Percentiles rank a stretch among this genome's conserved stretches.
These are phyloP conservation scores for Notodonta dromedarius DNA, from an alignment of 2,888 invertebrate genomes.

Conservation along the genomic window DNA sequence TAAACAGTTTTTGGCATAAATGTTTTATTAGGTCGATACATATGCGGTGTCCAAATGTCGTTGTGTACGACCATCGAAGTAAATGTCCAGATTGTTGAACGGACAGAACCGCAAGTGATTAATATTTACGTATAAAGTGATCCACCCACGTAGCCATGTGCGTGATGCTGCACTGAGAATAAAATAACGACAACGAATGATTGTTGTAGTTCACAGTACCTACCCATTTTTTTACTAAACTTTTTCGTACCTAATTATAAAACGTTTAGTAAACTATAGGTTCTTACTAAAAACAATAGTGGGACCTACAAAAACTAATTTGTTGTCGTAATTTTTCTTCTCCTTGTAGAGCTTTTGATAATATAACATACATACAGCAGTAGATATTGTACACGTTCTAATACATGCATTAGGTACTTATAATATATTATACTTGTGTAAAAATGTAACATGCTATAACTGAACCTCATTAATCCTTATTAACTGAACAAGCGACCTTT, in stretches of 20 bases:
- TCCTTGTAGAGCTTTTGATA: slow-evolving; percentile 42
- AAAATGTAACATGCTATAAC: slow-evolving; percentile 57
- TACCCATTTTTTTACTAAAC: too few relatives aligned
- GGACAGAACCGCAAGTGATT: neutral
- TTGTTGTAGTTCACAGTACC: too few relatives aligned
- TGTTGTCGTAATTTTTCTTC: too few relatives aligned
- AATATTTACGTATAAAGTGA: slow-evolving; percentile 17
- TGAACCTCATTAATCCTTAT: slow-evolving; percentile 53
- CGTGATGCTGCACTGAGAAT: slow-evolving; percentile 44
- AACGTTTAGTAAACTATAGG: too few relatives aligned
- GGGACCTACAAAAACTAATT: too few relatives aligned
- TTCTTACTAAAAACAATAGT: too few relatives aligned
- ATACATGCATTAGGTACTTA: slow-evolving; percentile 35
- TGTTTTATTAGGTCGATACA: slow-evolving; percentile 44
- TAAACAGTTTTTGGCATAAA: slow-evolving; percentile 52
- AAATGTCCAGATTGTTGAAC: neutral
- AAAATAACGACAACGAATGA: too few relatives aligned
- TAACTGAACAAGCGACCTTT: slow-evolving; percentile 49
- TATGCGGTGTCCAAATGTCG: slow-evolving; percentile 27
- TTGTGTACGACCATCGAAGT: slow-evolving; percentile 1
- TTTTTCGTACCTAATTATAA: too few relatives aligned
- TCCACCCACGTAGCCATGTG: slow-evolving; percentile 39
- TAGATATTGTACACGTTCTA: slow-evolving; percentile 72
- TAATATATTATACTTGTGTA: slow-evolving; percentile 20
- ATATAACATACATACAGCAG: slow-evolving; percentile 47